A percentile compares a stretch with the other conserved stretches of the same genome.
Evolutionary conservation across 2,113 vertebrate genomes (phyloP).

Genomic region (Ranitomeya variabilis): DNA sequence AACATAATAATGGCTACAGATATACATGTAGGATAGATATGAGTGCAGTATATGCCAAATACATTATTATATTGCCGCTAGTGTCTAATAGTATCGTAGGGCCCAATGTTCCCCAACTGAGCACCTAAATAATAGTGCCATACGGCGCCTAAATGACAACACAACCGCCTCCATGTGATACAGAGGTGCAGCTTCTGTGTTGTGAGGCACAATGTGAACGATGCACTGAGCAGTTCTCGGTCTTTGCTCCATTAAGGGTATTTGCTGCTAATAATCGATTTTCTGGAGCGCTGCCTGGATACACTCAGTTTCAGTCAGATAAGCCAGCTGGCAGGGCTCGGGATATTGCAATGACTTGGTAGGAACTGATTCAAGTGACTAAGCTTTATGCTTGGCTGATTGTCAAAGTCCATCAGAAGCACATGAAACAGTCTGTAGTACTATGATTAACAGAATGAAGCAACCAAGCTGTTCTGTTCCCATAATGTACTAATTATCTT

Average conservation of each 20-base stretch:
- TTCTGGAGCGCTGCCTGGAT: background rate
- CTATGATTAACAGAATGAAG: background rate
- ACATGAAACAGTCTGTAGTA: background rate
- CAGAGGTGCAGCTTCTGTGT: background rate
- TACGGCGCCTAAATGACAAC: background rate
- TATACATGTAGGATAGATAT: background rate
- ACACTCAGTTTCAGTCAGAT: background rate
- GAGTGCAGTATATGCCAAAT: background rate
- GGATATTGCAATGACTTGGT: background rate
- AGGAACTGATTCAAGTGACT: conserved; percentile 30
- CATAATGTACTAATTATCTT: background rate
- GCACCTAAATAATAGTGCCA: background rate
- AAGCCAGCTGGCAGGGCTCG: conserved; percentile 11
- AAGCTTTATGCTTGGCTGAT: conserved; percentile 33
- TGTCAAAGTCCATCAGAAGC: conserved; percentile 36
- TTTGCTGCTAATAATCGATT: background rate
- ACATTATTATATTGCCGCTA: no score
- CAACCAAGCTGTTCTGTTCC: background rate
- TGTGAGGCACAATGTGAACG: background rate
- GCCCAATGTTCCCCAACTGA: background rate
- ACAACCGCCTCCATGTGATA: background rate
- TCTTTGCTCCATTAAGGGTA: background rate
- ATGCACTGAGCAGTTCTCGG: background rate
- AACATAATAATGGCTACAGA: no score
- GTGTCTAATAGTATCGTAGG: no score